Base-by-base conservation (phyloP, 1,140 invertebrate genomes). In the Tyrophagus putrescentiae region DNA sequence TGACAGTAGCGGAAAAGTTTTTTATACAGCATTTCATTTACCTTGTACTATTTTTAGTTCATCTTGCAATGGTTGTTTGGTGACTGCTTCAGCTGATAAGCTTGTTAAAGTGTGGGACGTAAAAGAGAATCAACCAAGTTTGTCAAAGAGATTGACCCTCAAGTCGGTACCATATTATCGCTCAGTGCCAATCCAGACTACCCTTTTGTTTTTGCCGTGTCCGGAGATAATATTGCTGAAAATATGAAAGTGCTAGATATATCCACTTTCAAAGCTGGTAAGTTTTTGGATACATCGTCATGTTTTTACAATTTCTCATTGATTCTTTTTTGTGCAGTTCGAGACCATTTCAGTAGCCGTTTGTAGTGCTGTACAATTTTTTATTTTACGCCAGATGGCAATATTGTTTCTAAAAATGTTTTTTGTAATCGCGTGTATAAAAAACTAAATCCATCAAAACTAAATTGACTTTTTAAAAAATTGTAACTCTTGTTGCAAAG, bases 61-160 rank as follows among this genome's bases (percentile, higher is more conserved):
- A 32, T 86, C 83, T 68, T 80, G 83, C 56, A 78, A 78, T 9
- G 82, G 84, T 1, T 72, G 83, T 32, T 73, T 91, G 67, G 73
- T 87, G 5, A 85, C 84, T 1, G 73, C 78, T 21, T 82, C 84
- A 13, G 76, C 76, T 18, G 86, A 91, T 70, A 80, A 83, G 59
- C 73, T 73, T 11, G 68, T 88, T 1, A 87, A 87, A 73, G 76
- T 84, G 7, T 92, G 87, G 87, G 85, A 91, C 70, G 71, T 79
- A 13, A 48, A 64, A 18, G 64, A 68, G 27, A 68, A 69, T 45
- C 71, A 72, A 60, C 72, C 23, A 68, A 67, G 4, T 65, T 70
- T 18, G 64, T 77, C 1, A 60, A 70, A 28, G 65, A 69, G 44
- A 72, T 73, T 9, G 64, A 70, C 16, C 65, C 76, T 9, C 59